phyloP scores from a whole-genome alignment of 1,140 invertebrate species.

The Leptinotarsa undecemlineata region DNA sequence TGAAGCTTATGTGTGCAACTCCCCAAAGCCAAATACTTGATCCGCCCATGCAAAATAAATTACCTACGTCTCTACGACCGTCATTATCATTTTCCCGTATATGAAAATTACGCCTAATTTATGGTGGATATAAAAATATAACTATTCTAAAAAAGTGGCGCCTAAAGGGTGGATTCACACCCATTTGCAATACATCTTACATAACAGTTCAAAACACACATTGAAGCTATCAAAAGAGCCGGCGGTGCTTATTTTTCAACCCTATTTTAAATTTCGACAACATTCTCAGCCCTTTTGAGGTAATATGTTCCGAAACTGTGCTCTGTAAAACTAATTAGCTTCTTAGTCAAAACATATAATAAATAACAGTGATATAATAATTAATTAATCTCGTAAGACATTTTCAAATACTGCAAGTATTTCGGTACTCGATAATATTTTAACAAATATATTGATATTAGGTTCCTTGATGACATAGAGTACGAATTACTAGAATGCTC shows the following conservation, averaged over 20 bases:
- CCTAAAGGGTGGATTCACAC: neutral
- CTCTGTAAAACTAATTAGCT: neutral
- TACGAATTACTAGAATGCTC: neutral
- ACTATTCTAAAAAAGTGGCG: conserved; percentile 6
- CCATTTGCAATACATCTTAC: conserved; percentile 10
- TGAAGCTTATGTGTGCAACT: no score
- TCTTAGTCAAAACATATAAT: neutral
- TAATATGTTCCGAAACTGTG: neutral
- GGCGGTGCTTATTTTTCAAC: neutral
- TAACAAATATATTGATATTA: neutral
- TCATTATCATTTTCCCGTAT: no score
- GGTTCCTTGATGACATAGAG: neutral
- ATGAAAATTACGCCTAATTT: neutral
- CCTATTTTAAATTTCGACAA: neutral
- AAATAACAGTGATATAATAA: neutral
- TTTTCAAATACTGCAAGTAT: neutral
- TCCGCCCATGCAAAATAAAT: no score
- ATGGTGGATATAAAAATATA: neutral
- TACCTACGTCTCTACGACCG: no score
- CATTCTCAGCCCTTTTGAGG: neutral
- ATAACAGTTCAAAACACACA: neutral
- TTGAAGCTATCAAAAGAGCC: neutral
- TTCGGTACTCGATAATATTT: neutral
- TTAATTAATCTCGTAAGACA: neutral
- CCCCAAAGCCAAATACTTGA: no score